Evolutionary conservation across 1,140 invertebrate genomes (phyloP).

Genomic region (Amphibalanus amphitrite): DNA sequence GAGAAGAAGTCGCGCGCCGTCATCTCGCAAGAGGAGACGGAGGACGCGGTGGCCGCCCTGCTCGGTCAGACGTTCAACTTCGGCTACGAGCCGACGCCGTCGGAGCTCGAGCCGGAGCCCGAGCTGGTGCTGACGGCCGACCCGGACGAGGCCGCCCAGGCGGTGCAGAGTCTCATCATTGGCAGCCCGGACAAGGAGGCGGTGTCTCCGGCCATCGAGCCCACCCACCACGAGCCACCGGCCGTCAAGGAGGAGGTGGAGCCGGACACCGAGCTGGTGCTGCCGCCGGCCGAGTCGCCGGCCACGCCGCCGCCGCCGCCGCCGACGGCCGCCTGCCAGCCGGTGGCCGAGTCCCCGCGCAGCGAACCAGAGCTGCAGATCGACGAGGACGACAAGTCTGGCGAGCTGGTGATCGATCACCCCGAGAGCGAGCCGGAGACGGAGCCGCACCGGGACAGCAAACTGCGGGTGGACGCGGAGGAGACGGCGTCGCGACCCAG

Average conservation of each 20-base stretch:
- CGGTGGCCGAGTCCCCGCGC: background rate
- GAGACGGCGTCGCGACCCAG: too few species aligned
- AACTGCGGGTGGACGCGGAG: background rate
- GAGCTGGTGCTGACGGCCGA: background rate
- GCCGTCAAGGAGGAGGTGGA: background rate
- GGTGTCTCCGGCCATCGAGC: background rate
- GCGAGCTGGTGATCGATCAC: background rate
- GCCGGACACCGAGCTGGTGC: background rate
- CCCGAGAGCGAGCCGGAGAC: background rate
- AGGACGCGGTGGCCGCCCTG: slow-evolving; percentile 72
- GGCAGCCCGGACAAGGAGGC: background rate
- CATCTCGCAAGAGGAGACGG: slow-evolving; percentile 80
- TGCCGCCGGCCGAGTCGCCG: background rate
- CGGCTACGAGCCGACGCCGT: background rate
- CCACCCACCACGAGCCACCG: background rate
- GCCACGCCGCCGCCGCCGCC: background rate
- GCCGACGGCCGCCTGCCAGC: background rate
- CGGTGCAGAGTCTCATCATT: background rate
- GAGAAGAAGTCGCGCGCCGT: slow-evolving; percentile 40
- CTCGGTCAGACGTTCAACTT: slow-evolving; percentile 24
- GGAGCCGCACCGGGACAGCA: background rate
- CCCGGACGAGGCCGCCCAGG: slow-evolving; percentile 1
- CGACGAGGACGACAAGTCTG: background rate
- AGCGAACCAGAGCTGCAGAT: slow-evolving; percentile 1
- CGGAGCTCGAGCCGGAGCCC: background rate